phyloP scores from a whole-genome alignment of 2,797 vertebrate species.

The Margarornis squamiger region DNA sequence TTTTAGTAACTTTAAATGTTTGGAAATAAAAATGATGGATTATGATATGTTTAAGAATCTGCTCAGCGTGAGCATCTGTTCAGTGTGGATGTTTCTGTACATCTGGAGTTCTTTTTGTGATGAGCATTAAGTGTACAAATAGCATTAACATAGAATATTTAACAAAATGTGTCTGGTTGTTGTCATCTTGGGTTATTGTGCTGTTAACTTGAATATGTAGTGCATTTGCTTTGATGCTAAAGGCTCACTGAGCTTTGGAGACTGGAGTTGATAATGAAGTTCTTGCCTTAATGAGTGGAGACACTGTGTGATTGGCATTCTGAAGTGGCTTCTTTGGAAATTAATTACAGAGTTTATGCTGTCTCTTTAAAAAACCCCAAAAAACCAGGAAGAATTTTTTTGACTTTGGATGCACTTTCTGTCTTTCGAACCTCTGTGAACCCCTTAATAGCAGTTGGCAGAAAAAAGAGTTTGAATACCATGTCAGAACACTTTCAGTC shows the following conservation, averaged over 20 bases:
- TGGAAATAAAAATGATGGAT: background rate
- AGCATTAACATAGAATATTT: background rate
- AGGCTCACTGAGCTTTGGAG: background rate
- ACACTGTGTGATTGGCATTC: background rate
- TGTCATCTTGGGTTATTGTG: background rate
- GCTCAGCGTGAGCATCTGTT: background rate
- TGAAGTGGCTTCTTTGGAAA: slow-evolving; percentile 26
- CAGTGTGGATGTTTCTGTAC: background rate
- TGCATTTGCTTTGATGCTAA: background rate
- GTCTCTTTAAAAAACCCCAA: background rate
- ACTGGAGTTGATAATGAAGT: slow-evolving; percentile 2
- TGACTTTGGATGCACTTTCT: background rate
- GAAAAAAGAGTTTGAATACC: background rate
- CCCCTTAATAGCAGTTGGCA: slow-evolving; percentile 28
- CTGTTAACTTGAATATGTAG: background rate
- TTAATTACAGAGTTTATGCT: slow-evolving; percentile 13
- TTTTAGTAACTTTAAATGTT: background rate
- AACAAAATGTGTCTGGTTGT: background rate
- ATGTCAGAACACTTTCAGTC: slow-evolving; percentile 19
- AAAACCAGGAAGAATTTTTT: background rate
- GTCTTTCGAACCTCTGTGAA: background rate
- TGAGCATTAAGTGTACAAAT: background rate
- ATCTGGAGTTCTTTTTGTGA: background rate
- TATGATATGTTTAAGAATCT: background rate
- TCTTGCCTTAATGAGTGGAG: background rate